phyloP scores from a whole-genome alignment of 2,888 invertebrate genomes.

The Cerastis leucographa region DNA sequence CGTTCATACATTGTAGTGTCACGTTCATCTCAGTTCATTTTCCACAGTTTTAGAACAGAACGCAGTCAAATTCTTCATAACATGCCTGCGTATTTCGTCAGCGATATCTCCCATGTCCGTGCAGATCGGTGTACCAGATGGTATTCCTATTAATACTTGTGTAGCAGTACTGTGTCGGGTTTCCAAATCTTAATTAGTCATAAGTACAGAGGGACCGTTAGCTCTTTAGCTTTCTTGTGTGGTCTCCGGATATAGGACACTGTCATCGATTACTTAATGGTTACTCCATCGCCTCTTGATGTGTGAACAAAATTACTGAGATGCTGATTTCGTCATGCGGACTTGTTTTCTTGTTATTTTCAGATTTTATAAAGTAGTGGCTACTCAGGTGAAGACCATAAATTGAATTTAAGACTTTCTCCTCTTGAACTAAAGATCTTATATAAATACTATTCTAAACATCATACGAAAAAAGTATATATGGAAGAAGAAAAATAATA shows the following conservation, averaged over 20 bases:
- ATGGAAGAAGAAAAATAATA: background rate
- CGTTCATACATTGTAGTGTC: too few species aligned
- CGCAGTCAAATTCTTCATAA: background rate
- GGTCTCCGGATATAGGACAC: slow-evolving; percentile 43
- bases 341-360: background rate
- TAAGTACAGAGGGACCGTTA: slow-evolving; percentile 39
- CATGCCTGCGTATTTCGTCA: slow-evolving; percentile 15
- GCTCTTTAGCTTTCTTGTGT: slow-evolving; percentile 45
- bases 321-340: background rate
- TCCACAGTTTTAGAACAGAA: background rate
- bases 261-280: slow-evolving; percentile 14
- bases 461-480: background rate
- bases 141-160: slow-evolving; percentile 44
- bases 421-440: background rate
- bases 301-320: slow-evolving; percentile 8
- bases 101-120: slow-evolving; percentile 17
- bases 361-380: background rate
- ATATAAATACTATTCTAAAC: background rate
- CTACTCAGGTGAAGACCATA: background rate
- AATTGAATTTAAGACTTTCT: background rate
- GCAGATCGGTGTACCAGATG: slow-evolving; percentile 51
- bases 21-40: background rate
- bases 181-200: slow-evolving; percentile 59
- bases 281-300: slow-evolving; percentile 5
- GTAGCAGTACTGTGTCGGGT: slow-evolving; percentile 41